Evolutionary conservation across 2,888 invertebrate species (phyloP), one percentile per base, ranked within the genome.

Genomic region (Rutpela maculata): DNA sequence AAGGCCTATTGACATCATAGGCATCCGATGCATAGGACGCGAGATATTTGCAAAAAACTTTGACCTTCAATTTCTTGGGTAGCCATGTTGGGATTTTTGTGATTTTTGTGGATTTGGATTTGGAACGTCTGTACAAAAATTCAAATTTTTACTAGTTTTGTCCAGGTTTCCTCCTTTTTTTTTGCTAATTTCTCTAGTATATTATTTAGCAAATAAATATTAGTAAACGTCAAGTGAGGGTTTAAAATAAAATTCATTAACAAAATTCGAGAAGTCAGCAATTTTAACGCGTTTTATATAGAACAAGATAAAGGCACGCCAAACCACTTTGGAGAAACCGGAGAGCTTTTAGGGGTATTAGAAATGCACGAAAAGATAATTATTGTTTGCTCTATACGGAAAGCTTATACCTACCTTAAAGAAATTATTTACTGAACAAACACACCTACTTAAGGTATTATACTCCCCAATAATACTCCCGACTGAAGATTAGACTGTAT

Each of bases 261-360:
- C n/a, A 35, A 63, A 63, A 63, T 35, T 63, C 31, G 10, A 63
- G 62, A 63, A 31, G 62, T 63, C 26, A 35, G 17, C 17, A 35
- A 17, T 10, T 17, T 31, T 63, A 17, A 35, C 35, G 31, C 17
- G n/a, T n/a, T 18, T 66, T 65, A 12, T 66, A 18, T 31, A 63
- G 12, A 63, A 38, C 38, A 43, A 18, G 65, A 50, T 19, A 50
- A 38, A 19, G 11, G 50, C 18, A 66, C 65, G 9, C 65, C 19
- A 15, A 18, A 43, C 65, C 65, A 66, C 65, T 66, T 22, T 66
- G 18, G 62, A 15, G 43, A 66, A 66, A 66, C 18, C 38, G 65
- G 19, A 66, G 43, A 19, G 65, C 65, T 66, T 66, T 66, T 50
- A 66, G 18, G 65, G 65, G 38, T 66, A 66, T 66, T 50, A 66